Evolutionary conservation across 2,888 invertebrate genomes (phyloP).

Genomic region (Cataglyphis albicans): DNA sequence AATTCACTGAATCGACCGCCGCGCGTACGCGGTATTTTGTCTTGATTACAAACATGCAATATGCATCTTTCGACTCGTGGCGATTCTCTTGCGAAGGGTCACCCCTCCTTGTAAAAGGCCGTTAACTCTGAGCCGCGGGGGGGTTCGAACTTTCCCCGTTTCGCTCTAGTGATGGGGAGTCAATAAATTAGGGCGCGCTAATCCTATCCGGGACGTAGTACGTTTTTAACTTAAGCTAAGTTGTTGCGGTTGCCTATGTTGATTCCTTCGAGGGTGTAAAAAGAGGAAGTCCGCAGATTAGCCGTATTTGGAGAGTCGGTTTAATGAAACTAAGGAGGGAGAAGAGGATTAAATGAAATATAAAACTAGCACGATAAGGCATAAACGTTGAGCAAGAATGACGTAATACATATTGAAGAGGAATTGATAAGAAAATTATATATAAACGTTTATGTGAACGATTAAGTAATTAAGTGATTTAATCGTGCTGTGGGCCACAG

Average conservation of each 20-base stretch:
- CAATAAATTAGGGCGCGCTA: conserved; percentile 79
- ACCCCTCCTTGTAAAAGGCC: conserved; percentile 56
- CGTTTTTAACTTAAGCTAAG: conserved; percentile 71
- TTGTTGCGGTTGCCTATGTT: conserved; percentile 31
- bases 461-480: background rate
- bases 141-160: conserved; percentile 43
- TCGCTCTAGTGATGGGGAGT: conserved; percentile 60
- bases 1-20: conserved; percentile 13
- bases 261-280: conserved; percentile 43
- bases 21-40: conserved; percentile 55
- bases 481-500: background rate
- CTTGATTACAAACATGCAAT: conserved; percentile 63
- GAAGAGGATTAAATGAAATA: conserved; percentile 12
- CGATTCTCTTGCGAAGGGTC: conserved; percentile 37
- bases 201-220: conserved; percentile 70
- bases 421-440: background rate
- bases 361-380: background rate
- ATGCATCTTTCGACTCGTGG: conserved; percentile 49
- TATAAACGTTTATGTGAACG: background rate
- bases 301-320: conserved; percentile 34
- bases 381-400: background rate
- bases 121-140: conserved; percentile 63
- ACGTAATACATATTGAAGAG: background rate
- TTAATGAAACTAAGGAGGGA: conserved; percentile 26
- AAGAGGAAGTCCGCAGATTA: conserved; percentile 35